phyloP scores from a whole-genome alignment of 92 coral and sea anemone genomes.

The Umimayanthus chanpuru region DNA sequence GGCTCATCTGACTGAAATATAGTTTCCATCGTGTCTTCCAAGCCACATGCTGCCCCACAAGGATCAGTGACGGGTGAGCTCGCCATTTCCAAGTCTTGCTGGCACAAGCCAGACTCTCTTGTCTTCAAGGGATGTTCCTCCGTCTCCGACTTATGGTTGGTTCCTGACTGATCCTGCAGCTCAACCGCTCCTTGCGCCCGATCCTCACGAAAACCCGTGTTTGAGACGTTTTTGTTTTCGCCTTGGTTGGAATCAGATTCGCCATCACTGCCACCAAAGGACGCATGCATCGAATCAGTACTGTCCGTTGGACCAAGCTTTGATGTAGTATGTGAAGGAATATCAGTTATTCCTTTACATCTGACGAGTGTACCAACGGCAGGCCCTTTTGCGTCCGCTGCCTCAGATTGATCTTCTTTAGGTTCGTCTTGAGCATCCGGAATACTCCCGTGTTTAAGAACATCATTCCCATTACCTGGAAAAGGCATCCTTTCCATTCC shows the following conservation, averaged over 20 bases:
- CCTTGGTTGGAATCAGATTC: background rate
- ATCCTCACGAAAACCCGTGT: background rate
- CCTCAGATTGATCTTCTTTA: background rate
- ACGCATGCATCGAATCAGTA: background rate
- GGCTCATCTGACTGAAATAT: background rate
- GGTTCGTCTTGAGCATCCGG: background rate
- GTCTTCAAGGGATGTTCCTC: background rate
- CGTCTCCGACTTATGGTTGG: background rate
- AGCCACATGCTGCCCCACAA: background rate
- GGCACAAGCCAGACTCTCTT: no score
- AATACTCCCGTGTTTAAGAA: background rate
- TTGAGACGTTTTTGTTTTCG: background rate
- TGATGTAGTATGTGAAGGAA: background rate
- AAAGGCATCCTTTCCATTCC: background rate
- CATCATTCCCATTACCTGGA: background rate
- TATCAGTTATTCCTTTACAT: background rate
- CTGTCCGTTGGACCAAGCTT: background rate
- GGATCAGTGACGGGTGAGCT: background rate
- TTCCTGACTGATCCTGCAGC: background rate
- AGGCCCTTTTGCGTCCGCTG: background rate
- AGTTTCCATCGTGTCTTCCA: background rate
- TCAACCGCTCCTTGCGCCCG: background rate
- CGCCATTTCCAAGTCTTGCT: background rate
- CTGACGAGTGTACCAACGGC: conserved; percentile 2
- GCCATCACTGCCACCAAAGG: background rate